phyloP scores from a whole-genome alignment of 2,888 invertebrate species.

The Cyrtodaria siliqua region DNA sequence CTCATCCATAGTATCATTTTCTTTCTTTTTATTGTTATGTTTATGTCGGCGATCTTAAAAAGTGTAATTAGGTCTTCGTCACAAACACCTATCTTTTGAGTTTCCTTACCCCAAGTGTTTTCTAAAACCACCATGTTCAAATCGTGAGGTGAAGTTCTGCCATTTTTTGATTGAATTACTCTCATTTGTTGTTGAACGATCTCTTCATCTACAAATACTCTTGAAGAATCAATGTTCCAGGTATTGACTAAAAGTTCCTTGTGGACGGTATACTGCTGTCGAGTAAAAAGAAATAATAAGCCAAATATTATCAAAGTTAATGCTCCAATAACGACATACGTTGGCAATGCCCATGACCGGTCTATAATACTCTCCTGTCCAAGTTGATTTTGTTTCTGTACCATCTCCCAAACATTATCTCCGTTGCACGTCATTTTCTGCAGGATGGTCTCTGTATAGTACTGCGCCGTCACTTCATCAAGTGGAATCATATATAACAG shows the following conservation, averaged over 20 bases:
- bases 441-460: conserved; percentile 65
- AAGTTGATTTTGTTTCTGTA: conserved; percentile 59
- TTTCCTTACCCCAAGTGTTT: conserved; percentile 13
- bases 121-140: conserved; percentile 14
- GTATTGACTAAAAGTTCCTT: conserved; percentile 74
- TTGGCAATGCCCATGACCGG: conserved; percentile 69
- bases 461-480: conserved; percentile 46
- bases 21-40: conserved; percentile 55
- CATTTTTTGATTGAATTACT: not conserved
- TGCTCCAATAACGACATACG: conserved; percentile 54
- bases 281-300: conserved; percentile 53
- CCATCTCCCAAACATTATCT: conserved; percentile 65
- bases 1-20: conserved; percentile 74
- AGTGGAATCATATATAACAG: conserved; percentile 72
- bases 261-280: conserved; percentile 68
- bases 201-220: conserved; percentile 75
- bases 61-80: conserved; percentile 19
- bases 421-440: conserved; percentile 73
- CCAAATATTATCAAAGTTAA: conserved; percentile 64
- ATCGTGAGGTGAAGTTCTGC: not conserved
- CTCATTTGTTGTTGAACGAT: conserved; percentile 31
- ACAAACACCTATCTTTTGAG: conserved; percentile 19
- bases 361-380: conserved; percentile 63
- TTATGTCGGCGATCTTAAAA: conserved; percentile 8
- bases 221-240: conserved; percentile 78